Base-by-base conservation (phyloP, 2,888 invertebrate species). In the Coleophora deauratella region DNA sequence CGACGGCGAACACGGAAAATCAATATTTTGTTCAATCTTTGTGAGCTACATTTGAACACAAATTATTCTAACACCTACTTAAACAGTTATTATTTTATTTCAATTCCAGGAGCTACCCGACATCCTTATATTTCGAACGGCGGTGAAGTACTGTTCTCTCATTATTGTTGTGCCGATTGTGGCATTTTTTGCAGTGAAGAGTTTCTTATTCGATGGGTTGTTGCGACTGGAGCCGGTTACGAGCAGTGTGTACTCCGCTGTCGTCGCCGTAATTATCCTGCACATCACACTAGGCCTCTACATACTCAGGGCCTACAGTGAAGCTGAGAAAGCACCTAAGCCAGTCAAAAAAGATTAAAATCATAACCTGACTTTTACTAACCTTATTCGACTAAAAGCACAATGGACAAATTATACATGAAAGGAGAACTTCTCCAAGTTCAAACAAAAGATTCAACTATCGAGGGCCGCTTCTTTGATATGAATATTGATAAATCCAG, bases 241-340 rank as follows among this genome's bases (percentile, higher is more conserved):
- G 13, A 91, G 92, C 56, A 94, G 93, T 70, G 92, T 95, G 28
- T 93, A 91, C 68, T 90, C 95, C 3, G 95, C 95, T 15, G 88
- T 92, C 32, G 88, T 91, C 35, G 92, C 95, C 0, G 90, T 95
- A 9, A 58, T 93, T 6, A 89, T 91, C 6, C 76, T 95, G 40
- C 95, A 95, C 65, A 62, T 93, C 47, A 92, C 93, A 2, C 66
- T 95, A 44, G 95, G 91, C 21, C 75, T 93, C 35, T 95, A 93
- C 62, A 93, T 95, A 57, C 92, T 91, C 64, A 88, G 88, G 59
- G 94, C 94, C 0, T 95, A 94, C 68, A 90, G 89, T 52, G 89
- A 88, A 51, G 47, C 75, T 10, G 88, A 80, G 0, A 84, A 66
- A 59, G 35, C 60, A 37, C 62, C 65, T 32, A 84, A 86, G 53